These are phyloP conservation scores for Helobdella robusta DNA, from an alignment of 2,888 invertebrate species.

Conservation along the genomic window DNA sequence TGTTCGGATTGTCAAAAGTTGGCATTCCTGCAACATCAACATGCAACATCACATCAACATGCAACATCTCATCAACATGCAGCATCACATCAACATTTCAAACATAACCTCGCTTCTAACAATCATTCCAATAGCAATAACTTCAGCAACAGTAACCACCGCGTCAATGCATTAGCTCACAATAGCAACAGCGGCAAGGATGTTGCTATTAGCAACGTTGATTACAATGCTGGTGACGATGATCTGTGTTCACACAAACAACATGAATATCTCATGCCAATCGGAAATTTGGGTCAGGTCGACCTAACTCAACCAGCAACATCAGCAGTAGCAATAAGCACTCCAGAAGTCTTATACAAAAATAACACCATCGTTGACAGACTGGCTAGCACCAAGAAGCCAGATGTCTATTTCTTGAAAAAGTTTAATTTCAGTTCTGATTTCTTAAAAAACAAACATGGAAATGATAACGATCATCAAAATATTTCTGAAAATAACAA, in stretches of 20 bases:
- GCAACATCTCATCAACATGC: too few relatives aligned
- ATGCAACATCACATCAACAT: too few relatives aligned
- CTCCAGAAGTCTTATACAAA: constrained; percentile 22
- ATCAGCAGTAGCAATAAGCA: not conserved
- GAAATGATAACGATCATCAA: not conserved
- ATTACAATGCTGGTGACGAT: not conserved
- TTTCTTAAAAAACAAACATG: not conserved
- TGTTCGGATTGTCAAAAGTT: not conserved
- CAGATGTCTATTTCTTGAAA: constrained; percentile 2
- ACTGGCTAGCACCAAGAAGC: not conserved
- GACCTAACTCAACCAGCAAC: not conserved
- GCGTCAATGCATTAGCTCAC: not conserved
- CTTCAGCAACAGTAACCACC: not conserved
- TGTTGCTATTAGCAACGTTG: not conserved
- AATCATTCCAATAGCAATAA: constrained; percentile 7
- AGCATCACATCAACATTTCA: too few relatives aligned
- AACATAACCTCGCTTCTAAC: too few relatives aligned
- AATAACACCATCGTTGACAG: constrained; percentile 16
- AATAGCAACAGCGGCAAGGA: not conserved
- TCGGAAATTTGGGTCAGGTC: constrained; percentile 2
- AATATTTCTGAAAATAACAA: not conserved
- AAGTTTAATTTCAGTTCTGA: constrained; percentile 7
- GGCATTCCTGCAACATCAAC: not conserved
- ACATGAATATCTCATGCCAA: constrained; percentile 12
- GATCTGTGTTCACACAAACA: too few relatives aligned